phyloP scores from a whole-genome alignment of 2,797 vertebrate genomes.

The Serranus cabrilla region DNA sequence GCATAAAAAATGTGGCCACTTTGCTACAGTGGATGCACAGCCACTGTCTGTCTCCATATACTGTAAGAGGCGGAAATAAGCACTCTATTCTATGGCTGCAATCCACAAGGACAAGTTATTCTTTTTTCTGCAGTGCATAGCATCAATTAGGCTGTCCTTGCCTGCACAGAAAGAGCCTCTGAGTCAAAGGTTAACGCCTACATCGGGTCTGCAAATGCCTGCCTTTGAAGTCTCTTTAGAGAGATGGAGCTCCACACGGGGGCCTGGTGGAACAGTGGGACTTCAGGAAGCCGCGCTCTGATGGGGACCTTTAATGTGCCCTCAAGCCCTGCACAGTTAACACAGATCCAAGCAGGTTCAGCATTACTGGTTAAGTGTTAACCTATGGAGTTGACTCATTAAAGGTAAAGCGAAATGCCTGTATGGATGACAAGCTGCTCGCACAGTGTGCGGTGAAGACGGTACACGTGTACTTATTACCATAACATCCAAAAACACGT shows the following conservation, averaged over 20 bases:
- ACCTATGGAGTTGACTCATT: conserved; percentile 48
- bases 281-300: conserved; percentile 67
- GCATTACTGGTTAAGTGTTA: conserved; percentile 36
- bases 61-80: conserved; percentile 30
- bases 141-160: conserved; percentile 68
- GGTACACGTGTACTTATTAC: conserved; percentile 7
- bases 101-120: conserved; percentile 45
- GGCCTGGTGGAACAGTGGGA: conserved; percentile 60
- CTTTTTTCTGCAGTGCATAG: conserved; percentile 29
- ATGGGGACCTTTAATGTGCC: conserved; percentile 57
- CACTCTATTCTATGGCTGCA: conserved; percentile 14
- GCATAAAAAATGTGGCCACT: not conserved
- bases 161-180: conserved; percentile 61
- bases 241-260: conserved; percentile 66
- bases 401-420: conserved; percentile 43
- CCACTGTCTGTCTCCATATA: conserved; percentile 12
- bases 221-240: conserved; percentile 85
- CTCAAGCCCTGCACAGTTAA: conserved; percentile 49
- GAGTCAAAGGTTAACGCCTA: conserved; percentile 85
- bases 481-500: conserved; percentile 1
- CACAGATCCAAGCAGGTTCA: conserved; percentile 30
- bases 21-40: not conserved
- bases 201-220: conserved; percentile 72
- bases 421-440: conserved; percentile 28
- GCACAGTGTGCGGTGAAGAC: not conserved